Evolutionary conservation across 2,888 invertebrate genomes (phyloP), one percentile per base, ranked within the genome.

Genomic region (Drosophila colorata): DNA sequence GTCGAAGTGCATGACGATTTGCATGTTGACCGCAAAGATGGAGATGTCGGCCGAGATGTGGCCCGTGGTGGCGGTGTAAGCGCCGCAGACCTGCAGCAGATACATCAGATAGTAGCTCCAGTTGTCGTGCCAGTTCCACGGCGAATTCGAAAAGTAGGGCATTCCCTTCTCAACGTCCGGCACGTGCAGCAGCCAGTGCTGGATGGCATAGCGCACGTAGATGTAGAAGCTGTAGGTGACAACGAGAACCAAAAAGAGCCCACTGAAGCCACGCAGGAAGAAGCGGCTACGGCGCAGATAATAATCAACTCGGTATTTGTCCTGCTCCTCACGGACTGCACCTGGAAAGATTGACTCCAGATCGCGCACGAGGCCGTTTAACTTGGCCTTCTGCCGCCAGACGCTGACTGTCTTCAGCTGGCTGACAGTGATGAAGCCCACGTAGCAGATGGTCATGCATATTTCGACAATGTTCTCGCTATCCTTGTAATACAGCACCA

Each of bases 1-100:
- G 41, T 90, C 84, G 23, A 86, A 90, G 35, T 90, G 90, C 90
- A 90, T 90, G 11, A 80, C 69, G 11, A 90, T 46, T 67, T 90
- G 90, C 23, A 80, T 82, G 4, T 70, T 78, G 11, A 84, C 55
- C 2, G 80, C 71, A 60, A 79, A 85, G 4, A 90, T 75, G 1
- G 88, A 61, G 46, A 90, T 69, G 69, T 90, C 90, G 14, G 78
- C 69, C 1, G 90, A 69, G 4, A 90, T 69, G n/a, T 80, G 78
- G 0, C 83, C 81, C 6, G 68, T 49, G 1, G 81, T 76, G 0
- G 87, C 47, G 0, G 77, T 69, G 43, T 74, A 84, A 0, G 81
- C 89, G 13, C 83, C 83, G 28, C 59, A 47, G 2, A 70, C 61
- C 35, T 85, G 78, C 11, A 68, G 46, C 2, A 66, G 0, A 48